Evolutionary conservation across 1,140 invertebrate genomes (phyloP), one percentile per base, ranked within the genome.

Genomic region (Laupala kohalensis): DNA sequence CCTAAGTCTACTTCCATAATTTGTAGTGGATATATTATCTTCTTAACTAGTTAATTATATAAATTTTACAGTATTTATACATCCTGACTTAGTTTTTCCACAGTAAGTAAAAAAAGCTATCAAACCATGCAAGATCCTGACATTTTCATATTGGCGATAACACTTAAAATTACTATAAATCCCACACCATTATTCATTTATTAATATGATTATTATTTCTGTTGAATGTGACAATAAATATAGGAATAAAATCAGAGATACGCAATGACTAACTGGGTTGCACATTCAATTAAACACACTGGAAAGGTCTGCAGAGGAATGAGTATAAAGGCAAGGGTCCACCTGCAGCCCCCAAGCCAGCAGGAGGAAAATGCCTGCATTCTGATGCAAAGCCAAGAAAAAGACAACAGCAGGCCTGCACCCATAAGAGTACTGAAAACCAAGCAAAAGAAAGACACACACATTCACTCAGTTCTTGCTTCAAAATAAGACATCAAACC

Each of bases 41-140:
- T 53, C 19, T 9, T 53, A 13, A 53, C 37, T 53, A 53, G 37
- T 53, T 53, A 53, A 53, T 53, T 53, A 53, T 53, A 53, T 53
- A 67, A 72, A 64, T 72, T 25, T 37, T 27, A 68, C 67, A 37
- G 28, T n/a, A 68, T 68, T 29, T 68, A 23, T 37, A 68, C 71
- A 68, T 72, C 67, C 67, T 72, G 71, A 72, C 71, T 72, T 72
- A 72, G 71, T 69, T 53, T 53, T 64, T 68, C n/a, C 66, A 72
- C 71, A 65, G 69, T 63, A 28, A 72, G 28, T 68, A 29, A 29
- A 63, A 67, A 69, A 28, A 68, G 28, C 25, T 27, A 72, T 72
- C 71, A 72, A 72, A 72, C 71, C 71, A 72, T 72, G 71, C 71
- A 72, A 72, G 71, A 72, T 69, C 67, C 71, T 67, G 69, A 72